Base-by-base conservation (phyloP, 2,888 invertebrate genomes). In the Argyresthia albistria region DNA sequence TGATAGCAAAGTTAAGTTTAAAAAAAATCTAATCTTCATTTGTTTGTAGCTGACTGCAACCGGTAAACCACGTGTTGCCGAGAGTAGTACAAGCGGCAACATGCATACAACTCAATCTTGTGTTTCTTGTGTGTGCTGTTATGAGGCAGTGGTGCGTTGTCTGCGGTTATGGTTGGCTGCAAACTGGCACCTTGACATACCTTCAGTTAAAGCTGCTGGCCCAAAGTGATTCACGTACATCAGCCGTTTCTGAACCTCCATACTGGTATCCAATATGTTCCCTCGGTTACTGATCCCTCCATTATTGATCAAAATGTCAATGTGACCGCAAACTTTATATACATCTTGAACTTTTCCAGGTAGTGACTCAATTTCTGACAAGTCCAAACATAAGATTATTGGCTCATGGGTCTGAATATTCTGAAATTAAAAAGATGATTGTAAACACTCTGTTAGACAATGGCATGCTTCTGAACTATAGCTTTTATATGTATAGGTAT, bases 201-300 rank as follows among this genome's bases (percentile, higher is more conserved):
- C 95, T 92, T 97, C 97, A 0, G 97, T 96, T 35, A 99, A 80
- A 39, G 94, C 95, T 53, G 98, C 92, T 59, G 97, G 91, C 12
- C 98, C 98, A 84, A 99, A 97, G 77, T 96, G 99, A 87, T 99
- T 99, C 8, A 97, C 93, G 42, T 91, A 82, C 98, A 99, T 98
- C 46, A 98, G 89, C 82, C 93, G 92, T 56, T 93, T 89, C 75
- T 97, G 94, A 9, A 98, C 95, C 69, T 95, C 93, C 43, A 95
- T 76, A 45, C 90, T 88, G 0, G 98, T 96, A 47, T 93, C 89
- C 15, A 91, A 62, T 50, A 93, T 91, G 60, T 91, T 90, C 0
- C 96, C 96, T 62, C 97, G 89, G 55, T 93, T 91, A 15, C 94
- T 93, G 52, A 97, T 90, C 0, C 98, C 98, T 43, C 95, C 96